Evolutionary conservation across 2,888 invertebrate species (phyloP).

Genomic region (Pyrochroa serraticornis): DNA sequence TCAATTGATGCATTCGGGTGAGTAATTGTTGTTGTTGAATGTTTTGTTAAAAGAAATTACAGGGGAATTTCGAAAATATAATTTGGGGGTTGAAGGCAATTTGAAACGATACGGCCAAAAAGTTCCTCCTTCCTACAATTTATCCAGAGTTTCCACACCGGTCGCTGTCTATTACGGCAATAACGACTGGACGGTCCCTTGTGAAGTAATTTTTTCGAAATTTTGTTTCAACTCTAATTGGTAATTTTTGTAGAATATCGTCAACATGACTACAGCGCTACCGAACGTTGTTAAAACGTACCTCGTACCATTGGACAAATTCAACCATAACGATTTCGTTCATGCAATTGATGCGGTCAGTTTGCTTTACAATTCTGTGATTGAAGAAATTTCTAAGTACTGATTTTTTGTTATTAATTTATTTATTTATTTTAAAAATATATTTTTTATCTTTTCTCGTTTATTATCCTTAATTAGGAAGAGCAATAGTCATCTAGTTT

Average conservation of each 20-base stretch:
- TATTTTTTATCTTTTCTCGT: too few species aligned
- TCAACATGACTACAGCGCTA: neutral
- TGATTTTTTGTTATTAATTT: neutral
- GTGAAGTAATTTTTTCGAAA: conserved; percentile 2
- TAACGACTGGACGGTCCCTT: conserved; percentile 4
- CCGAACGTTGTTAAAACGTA: conserved; percentile 14
- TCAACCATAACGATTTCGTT: conserved; percentile 16
- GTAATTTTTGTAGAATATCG: conserved; percentile 6
- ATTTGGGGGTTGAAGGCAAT: too few species aligned
- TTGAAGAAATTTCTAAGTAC: conserved; percentile 11
- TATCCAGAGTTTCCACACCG: neutral
- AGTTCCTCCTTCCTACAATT: too few species aligned
- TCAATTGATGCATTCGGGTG: too few species aligned
- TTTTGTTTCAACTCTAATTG: too few species aligned
- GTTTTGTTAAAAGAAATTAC: too few species aligned
- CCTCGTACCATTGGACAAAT: neutral
- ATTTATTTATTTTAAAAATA: too few species aligned
- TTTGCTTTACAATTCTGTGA: conserved; percentile 7
- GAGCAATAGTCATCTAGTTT: too few species aligned
- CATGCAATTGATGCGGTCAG: neutral
- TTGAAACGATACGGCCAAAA: too few species aligned
- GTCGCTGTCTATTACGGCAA: conserved; percentile 11
- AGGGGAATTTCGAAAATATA: too few species aligned
- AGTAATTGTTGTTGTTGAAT: too few species aligned
- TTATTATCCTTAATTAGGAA: too few species aligned